A percentile compares a stretch with the other conserved stretches of the same genome.
Conservation (phyloP, 2,113 vertebrate genomes). For the Marmota monax region DNA sequence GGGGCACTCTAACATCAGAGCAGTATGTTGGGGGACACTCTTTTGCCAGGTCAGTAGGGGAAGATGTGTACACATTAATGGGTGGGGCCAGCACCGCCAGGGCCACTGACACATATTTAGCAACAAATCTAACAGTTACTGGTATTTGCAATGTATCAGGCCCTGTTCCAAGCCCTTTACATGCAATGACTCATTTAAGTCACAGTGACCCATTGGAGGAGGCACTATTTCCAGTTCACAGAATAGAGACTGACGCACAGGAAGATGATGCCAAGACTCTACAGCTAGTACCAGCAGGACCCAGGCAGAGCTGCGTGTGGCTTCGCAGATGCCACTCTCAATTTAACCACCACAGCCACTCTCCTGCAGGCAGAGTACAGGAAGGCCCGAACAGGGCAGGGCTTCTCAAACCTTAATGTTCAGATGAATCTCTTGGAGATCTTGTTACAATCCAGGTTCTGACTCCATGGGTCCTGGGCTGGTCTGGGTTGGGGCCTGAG, state of each 20-base stretch:
- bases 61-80: neutral
- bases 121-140: neutral
- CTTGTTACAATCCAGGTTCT: neutral
- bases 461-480: neutral
- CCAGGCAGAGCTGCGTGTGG: rapidly evolving
- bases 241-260: neutral
- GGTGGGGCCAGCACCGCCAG: neutral
- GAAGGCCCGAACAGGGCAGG: neutral
- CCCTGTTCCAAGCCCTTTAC: neutral
- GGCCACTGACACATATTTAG: neutral
- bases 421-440: neutral
- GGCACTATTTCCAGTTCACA: neutral
- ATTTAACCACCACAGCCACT: neutral
- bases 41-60: too few species aligned
- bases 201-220: neutral
- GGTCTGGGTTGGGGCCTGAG: neutral
- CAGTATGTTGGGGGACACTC: neutral
- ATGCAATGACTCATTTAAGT: neutral
- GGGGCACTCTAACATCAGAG: neutral
- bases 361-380: neutral
- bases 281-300: neutral
- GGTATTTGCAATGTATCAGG: neutral
- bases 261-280: neutral
- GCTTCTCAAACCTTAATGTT: neutral
- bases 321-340: rapidly evolving